phyloP scores from a whole-genome alignment of 2,113 vertebrate species.

The Cyprinodon tularosa region DNA sequence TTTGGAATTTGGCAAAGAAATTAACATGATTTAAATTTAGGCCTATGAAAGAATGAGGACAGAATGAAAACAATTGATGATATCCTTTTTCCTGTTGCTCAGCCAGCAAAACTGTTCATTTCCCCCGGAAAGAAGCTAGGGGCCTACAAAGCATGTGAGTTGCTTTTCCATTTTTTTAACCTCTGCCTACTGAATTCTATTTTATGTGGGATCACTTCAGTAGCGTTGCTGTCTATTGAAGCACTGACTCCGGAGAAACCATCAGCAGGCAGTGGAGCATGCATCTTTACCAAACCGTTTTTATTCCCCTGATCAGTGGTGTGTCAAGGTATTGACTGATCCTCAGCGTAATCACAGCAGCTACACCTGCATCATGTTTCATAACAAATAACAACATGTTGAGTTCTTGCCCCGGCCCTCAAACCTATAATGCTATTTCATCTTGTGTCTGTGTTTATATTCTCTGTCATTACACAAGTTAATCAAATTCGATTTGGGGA shows the following conservation, averaged over 20 bases:
- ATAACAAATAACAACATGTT: conserved; percentile 27
- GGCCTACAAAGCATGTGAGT: conserved; percentile 75
- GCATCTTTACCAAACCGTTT: conserved; percentile 32
- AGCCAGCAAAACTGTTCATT: conserved; percentile 62
- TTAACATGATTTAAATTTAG: neutral
- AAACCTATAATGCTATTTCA: conserved; percentile 7
- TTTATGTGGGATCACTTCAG: conserved; percentile 82
- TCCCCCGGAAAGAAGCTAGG: conserved; percentile 76
- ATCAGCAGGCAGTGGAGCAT: conserved; percentile 49
- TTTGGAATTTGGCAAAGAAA: neutral
- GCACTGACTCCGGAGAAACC: conserved; percentile 65
- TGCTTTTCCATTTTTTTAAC: conserved; percentile 77
- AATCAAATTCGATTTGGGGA: conserved; percentile 43
- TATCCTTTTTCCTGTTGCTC: conserved; percentile 8
- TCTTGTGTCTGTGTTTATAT: conserved; percentile 33
- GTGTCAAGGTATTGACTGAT: conserved; percentile 32
- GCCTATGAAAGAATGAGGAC: neutral
- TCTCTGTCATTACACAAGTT: conserved; percentile 35
- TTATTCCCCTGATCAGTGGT: conserved; percentile 30
- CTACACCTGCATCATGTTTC: conserved; percentile 10
- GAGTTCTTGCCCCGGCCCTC: conserved; percentile 3
- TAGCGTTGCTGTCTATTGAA: conserved; percentile 64
- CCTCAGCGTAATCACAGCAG: conserved; percentile 22
- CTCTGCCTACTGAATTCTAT: conserved; percentile 81
- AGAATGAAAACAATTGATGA: conserved; percentile 23